Evolutionary conservation across 2,113 vertebrate species (phyloP), one percentile per base, ranked within the genome.

Genomic region (Paradoxurus hermaphroditus): DNA sequence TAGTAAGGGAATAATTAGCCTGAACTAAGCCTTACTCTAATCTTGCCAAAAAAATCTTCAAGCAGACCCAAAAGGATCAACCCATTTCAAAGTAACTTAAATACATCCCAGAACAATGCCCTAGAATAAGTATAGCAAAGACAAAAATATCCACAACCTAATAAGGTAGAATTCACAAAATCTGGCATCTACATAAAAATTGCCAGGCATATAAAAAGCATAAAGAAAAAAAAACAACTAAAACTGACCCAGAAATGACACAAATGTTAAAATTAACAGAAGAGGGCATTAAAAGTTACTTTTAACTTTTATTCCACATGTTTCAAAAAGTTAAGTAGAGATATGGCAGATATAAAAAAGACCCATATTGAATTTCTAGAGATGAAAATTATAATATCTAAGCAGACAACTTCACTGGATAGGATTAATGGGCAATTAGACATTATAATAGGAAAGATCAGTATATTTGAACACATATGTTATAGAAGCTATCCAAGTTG

Each of bases 131-230:
- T 72, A 87, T 19, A 68, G 34, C 34, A 94, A 94, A 79, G 63
- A 65, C 31, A 70, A 85, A 86, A 93, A 97, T 63, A 94, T 25
- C 41, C 9, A 44, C 23, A 7, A 92, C 21, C n/a, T 29, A 91
- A 93, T 25, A 94, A 72, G 63, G n/a, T 56, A 85, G 82, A 95
- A 72, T 90, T 46, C 36, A 90, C 19, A 95, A 96, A 94, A 90
- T 94, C 79, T 53, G 19, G 51, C 67, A 94, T 67, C 7, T 27
- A 77, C 85, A 82, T 73, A 94, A 90, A 90, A 27, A 87, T 62
- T 46, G 29, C 1, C 23, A 88, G 49, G 62, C 21, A 78, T 29
- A 18, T 21, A 86, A 93, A 77, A 78, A 53, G 6, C 13, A 89
- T 83, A 5, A 92, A 95, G 5, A 70, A 34, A 81, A 77, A n/a